A percentile compares a stretch with the other conserved stretches of the same genome.
Evolutionary conservation across 2,888 invertebrate genomes (phyloP).

Genomic region (Aleiodes testaceus): DNA sequence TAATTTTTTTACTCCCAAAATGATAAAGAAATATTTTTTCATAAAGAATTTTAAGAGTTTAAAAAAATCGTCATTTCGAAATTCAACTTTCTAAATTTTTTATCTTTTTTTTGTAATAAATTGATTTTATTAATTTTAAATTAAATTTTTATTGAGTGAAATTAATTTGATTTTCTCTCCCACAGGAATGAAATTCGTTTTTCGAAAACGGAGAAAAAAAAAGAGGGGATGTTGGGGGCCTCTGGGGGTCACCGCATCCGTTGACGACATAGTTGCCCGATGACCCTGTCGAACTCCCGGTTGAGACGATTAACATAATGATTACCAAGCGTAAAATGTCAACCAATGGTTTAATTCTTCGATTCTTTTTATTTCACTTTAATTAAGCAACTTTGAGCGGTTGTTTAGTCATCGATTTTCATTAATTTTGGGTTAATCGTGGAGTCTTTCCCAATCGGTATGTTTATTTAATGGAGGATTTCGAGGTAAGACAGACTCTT

Average conservation of each 20-base stretch:
- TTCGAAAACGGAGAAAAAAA: background rate
- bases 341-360: constrained; percentile 11
- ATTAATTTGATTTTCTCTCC: background rate
- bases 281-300: constrained; percentile 67
- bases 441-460: background rate
- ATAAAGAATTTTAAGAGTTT: background rate
- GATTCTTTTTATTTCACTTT: background rate
- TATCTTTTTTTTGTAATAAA: background rate
- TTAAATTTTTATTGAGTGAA: background rate
- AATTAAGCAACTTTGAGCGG: background rate
- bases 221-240: background rate
- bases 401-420: background rate
- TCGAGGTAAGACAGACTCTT: too few species aligned
- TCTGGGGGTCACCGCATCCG: constrained; percentile 69
- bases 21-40: background rate
- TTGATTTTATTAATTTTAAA: background rate
- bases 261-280: constrained; percentile 67
- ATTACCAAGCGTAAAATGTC: constrained; percentile 49
- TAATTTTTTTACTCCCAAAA: too few species aligned
- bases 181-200: background rate
- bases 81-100: too few species aligned
- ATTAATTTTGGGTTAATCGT: background rate
- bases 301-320: constrained; percentile 64
- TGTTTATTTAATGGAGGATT: background rate
- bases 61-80: too few species aligned